phyloP scores from a whole-genome alignment of 2,888 invertebrate genomes.

The Meteorus colon region DNA sequence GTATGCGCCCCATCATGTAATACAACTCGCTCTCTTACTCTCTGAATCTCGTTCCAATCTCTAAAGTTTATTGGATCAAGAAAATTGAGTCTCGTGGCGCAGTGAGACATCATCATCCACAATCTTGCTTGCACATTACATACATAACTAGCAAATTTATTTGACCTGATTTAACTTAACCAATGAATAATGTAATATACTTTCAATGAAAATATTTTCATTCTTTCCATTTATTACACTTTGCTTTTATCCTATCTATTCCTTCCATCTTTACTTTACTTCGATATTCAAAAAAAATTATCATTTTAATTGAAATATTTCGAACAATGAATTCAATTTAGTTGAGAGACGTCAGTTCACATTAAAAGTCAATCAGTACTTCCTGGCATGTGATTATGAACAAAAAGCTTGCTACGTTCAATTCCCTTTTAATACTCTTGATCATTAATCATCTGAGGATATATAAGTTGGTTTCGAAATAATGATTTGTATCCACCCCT shows the following conservation, averaged over 20 bases:
- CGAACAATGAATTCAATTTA: not conserved
- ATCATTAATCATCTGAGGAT: constrained; percentile 26
- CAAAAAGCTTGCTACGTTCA: constrained; percentile 1
- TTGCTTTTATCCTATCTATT: not conserved
- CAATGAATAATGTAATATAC: constrained; percentile 28
- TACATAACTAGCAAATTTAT: constrained; percentile 24
- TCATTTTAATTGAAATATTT: not conserved
- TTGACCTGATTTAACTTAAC: constrained; percentile 31
- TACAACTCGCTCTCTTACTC: constrained; percentile 18
- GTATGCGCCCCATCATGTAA: constrained; percentile 4
- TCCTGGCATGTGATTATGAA: not conserved
- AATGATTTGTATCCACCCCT: constrained; percentile 38
- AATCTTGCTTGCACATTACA: constrained; percentile 8
- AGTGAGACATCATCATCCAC: not conserved
- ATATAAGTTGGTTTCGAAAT: constrained; percentile 4
- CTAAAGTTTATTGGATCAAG: constrained; percentile 43
- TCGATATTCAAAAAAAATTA: not conserved
- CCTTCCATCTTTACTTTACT: not conserved
- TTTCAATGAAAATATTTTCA: constrained; percentile 1
- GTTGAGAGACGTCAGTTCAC: not conserved
- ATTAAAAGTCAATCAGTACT: constrained; percentile 1
- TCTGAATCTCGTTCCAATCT: constrained; percentile 47
- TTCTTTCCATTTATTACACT: not conserved
- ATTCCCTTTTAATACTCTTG: constrained; percentile 9
- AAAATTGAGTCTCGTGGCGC: constrained; percentile 40